phyloP scores from a whole-genome alignment of 2,888 invertebrate genomes.

The Piscicola geometra region DNA sequence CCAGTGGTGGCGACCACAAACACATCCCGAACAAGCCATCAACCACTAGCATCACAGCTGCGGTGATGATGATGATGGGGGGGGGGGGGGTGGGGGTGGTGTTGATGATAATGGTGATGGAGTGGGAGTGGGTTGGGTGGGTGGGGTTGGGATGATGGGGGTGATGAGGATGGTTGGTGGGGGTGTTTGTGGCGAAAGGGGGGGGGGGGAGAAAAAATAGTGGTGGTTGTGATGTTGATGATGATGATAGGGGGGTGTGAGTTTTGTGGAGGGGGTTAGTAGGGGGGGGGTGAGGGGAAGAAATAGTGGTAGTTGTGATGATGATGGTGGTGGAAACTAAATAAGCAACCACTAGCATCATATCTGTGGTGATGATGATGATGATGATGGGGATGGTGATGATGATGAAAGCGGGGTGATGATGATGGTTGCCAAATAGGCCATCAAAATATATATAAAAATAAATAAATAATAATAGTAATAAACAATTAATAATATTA shows the following conservation, averaged over 20 bases:
- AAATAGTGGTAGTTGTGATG: not conserved
- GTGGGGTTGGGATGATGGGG: too few species aligned
- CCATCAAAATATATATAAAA: not conserved
- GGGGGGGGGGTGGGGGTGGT: not conserved
- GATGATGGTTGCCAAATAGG: not conserved
- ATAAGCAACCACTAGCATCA: not conserved
- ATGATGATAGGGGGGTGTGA: not conserved
- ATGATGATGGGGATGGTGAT: not conserved
- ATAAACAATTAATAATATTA: not conserved
- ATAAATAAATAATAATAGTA: constrained; percentile 16
- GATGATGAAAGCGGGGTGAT: not conserved
- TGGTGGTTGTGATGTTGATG: not conserved
- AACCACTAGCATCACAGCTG: constrained; percentile 80
- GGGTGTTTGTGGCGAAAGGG: too few species aligned
- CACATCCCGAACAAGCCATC: constrained; percentile 95
- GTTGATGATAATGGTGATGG: too few species aligned
- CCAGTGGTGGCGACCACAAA: constrained; percentile 87
- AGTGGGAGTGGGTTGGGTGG: too few species aligned
- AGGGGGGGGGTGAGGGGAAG: too few species aligned
- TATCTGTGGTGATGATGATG: not conserved
- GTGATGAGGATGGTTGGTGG: too few species aligned
- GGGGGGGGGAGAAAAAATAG: too few species aligned
- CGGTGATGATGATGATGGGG: too few species aligned
- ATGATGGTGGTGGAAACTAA: not conserved
- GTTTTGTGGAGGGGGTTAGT: not conserved